A percentile compares a stretch with the other conserved stretches of the same genome.
Conservation (phyloP, 1,140 invertebrate genomes). For the Lepidostoma basale region DNA sequence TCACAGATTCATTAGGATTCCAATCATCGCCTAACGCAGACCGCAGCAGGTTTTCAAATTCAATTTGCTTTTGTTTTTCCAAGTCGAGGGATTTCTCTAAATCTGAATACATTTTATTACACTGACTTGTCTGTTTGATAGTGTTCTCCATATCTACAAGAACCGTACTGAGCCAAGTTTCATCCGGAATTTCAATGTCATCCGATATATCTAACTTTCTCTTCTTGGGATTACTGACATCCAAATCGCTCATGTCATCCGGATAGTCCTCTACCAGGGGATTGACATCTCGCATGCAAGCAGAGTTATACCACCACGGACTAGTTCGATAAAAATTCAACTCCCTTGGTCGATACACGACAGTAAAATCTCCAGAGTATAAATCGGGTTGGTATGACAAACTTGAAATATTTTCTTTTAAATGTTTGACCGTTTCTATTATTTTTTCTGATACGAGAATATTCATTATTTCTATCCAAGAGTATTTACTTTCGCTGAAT, state of each 20-base stretch:
- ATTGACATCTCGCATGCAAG: slow-evolving; percentile 49
- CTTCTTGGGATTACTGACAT: slow-evolving; percentile 25
- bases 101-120: slow-evolving; percentile 54
- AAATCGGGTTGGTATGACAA: not conserved
- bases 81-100: slow-evolving; percentile 55
- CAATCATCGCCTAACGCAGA: slow-evolving; percentile 47
- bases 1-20: not conserved
- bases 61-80: slow-evolving; percentile 48
- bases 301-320: slow-evolving; percentile 54
- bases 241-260: slow-evolving; percentile 50
- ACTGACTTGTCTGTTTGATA: slow-evolving; percentile 47
- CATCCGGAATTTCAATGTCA: slow-evolving; percentile 32
- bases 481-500: slow-evolving; percentile 50
- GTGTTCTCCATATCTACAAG: slow-evolving; percentile 28
- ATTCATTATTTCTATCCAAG: slow-evolving; percentile 56
- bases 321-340: slow-evolving; percentile 52
- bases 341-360: slow-evolving; percentile 53
- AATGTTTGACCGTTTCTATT: slow-evolving; percentile 48
- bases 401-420: slow-evolving; percentile 50
- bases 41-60: slow-evolving; percentile 45
- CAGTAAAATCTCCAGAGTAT: slow-evolving; percentile 37
- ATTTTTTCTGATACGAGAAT: slow-evolving; percentile 59
- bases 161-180: slow-evolving; percentile 27
- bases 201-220: slow-evolving; percentile 20
- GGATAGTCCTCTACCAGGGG: slow-evolving; percentile 51